phyloP scores from a whole-genome alignment of 2,113 vertebrate genomes.

The Tetrax tetrax region DNA sequence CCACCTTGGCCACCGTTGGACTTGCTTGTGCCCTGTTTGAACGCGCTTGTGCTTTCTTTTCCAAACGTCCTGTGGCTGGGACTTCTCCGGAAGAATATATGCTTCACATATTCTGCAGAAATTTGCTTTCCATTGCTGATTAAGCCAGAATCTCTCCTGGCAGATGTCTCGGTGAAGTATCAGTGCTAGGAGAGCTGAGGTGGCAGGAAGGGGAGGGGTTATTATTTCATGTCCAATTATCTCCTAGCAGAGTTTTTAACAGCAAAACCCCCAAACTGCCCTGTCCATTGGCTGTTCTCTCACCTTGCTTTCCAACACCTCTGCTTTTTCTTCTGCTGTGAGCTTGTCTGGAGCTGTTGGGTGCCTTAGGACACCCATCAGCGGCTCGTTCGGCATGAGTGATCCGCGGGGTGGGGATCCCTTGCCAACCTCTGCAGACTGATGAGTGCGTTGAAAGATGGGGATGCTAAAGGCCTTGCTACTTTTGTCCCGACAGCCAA shows the following conservation, averaged over 20 bases:
- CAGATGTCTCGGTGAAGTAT: background rate
- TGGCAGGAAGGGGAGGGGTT: background rate
- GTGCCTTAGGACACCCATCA: background rate
- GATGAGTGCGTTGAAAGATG: background rate
- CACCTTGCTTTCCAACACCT: background rate
- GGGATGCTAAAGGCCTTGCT: background rate
- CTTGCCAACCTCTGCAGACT: background rate
- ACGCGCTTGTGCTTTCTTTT: background rate
- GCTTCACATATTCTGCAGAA: background rate
- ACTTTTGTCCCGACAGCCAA: background rate
- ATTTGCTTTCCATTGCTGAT: background rate
- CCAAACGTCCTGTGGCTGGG: background rate
- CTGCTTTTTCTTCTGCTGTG: background rate
- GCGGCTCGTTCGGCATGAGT: fast-evolving
- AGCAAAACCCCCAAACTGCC: background rate
- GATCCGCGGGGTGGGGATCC: background rate
- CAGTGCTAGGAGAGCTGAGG: background rate
- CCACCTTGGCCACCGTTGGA: background rate
- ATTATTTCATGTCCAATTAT: background rate
- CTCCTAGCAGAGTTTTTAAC: background rate
- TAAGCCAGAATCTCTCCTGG: background rate
- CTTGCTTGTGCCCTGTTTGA: background rate
- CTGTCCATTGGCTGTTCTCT: background rate
- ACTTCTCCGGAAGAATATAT: background rate
- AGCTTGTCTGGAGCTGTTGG: background rate